A percentile compares a stretch with the other conserved stretches of the same genome.
Evolutionary conservation across 2,888 invertebrate genomes (phyloP).

Genomic region (Crepidodera aurea): DNA sequence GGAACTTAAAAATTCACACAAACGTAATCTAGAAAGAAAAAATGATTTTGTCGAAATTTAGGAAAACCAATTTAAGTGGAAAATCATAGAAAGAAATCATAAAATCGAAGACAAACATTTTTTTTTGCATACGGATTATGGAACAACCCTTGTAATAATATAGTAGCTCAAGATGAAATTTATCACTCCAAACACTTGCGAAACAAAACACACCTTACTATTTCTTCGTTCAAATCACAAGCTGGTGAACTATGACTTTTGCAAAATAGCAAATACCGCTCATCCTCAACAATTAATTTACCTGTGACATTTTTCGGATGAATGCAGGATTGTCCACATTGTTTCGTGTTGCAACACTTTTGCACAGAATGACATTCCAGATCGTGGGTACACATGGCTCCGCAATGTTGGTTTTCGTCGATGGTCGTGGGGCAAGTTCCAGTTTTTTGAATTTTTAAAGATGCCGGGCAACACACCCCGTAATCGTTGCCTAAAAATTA

Average conservation of each 20-base stretch:
- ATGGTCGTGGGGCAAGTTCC: slow-evolving; percentile 75
- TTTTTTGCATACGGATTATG: too few relatives aligned
- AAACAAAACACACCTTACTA: slow-evolving; percentile 9
- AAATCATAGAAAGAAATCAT: too few relatives aligned
- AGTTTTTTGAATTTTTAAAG: slow-evolving; percentile 77
- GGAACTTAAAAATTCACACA: too few relatives aligned
- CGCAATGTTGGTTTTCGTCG: slow-evolving; percentile 64
- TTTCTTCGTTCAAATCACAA: not conserved
- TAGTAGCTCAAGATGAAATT: too few relatives aligned
- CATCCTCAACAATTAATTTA: slow-evolving; percentile 46
- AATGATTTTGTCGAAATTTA: too few relatives aligned
- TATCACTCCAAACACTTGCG: not conserved
- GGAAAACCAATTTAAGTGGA: too few relatives aligned
- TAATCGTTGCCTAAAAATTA: slow-evolving; percentile 75
- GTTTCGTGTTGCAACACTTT: slow-evolving; percentile 81
- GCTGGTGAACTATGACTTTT: slow-evolving; percentile 10
- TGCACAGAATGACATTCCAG: slow-evolving; percentile 83
- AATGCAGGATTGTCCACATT: slow-evolving; percentile 77
- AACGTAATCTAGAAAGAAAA: too few relatives aligned
- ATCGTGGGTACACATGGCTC: slow-evolving; percentile 77
- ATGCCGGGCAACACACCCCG: slow-evolving; percentile 87
- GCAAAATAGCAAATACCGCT: slow-evolving; percentile 11
- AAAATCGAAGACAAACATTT: too few relatives aligned
- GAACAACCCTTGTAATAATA: too few relatives aligned
- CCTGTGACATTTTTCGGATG: slow-evolving; percentile 79